A percentile compares a stretch with the other conserved stretches of the same genome.
Conservation (phyloP, 2,888 invertebrate species). For the Mechanitis mazaeus region DNA sequence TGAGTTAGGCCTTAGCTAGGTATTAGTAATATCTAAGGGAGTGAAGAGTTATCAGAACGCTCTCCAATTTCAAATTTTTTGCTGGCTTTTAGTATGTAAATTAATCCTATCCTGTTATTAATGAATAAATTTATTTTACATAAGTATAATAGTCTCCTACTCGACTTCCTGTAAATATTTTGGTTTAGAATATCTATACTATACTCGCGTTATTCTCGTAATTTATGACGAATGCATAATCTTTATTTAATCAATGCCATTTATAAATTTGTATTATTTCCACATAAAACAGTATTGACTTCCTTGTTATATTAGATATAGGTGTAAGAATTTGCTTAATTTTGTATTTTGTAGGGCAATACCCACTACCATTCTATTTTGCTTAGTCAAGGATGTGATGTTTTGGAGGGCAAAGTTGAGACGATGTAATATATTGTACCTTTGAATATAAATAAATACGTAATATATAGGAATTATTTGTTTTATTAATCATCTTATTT, state of each 20-base stretch:
- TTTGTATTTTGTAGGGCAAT: constrained; percentile 68
- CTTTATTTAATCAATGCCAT: constrained; percentile 59
- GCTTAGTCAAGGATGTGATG: constrained; percentile 70
- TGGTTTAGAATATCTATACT: constrained; percentile 50
- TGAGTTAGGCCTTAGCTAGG: constrained; percentile 71
- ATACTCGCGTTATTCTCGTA: constrained; percentile 34
- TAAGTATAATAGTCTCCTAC: constrained; percentile 8
- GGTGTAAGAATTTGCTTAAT: constrained; percentile 69
- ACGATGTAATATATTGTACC: constrained; percentile 77
- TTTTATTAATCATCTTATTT: constrained; percentile 21
- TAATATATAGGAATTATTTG: constrained; percentile 63
- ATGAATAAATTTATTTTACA: constrained; percentile 31
- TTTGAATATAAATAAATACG: constrained; percentile 76
- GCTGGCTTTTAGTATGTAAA: constrained; percentile 27
- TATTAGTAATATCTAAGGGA: constrained; percentile 50
- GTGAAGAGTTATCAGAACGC: constrained; percentile 35
- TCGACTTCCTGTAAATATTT: constrained; percentile 55
- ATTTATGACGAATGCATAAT: constrained; percentile 60
- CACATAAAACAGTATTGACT: constrained; percentile 69
- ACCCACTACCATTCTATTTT: constrained; percentile 68
- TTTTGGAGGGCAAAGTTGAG: constrained; percentile 62
- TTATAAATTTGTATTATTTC: constrained; percentile 63
- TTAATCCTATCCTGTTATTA: constrained; percentile 31
- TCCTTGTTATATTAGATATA: constrained; percentile 65
- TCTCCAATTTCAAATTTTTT: constrained; percentile 37